These are phyloP conservation scores for Lophotis ruficrista DNA, from an alignment of 2,113 vertebrate species.

Conservation along the genomic window DNA sequence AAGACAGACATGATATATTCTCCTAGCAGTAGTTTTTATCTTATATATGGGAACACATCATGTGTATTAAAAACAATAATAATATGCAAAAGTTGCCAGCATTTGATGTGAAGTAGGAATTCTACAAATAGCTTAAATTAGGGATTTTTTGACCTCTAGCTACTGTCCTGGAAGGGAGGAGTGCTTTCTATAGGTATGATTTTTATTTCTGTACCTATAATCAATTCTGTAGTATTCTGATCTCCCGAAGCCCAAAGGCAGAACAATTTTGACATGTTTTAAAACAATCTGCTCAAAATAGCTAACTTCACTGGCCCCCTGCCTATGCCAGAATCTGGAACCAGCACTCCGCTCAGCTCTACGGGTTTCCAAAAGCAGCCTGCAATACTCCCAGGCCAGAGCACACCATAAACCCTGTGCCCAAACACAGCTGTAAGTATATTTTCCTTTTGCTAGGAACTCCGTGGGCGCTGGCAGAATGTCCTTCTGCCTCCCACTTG, in stretches of 20 bases:
- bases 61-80: constrained; percentile 29
- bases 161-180: not conserved
- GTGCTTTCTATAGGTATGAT: not conserved
- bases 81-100: constrained; percentile 7
- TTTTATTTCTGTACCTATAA: not conserved
- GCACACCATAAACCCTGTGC: constrained; percentile 3
- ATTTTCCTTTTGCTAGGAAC: constrained; percentile 3
- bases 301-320: constrained; percentile 51
- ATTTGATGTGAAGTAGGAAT: not conserved
- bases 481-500: constrained; percentile 23
- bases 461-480: not conserved
- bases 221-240: not conserved
- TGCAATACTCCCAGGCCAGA: not conserved
- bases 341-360: constrained; percentile 7
- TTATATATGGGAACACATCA: not conserved
- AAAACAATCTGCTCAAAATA: constrained; percentile 55
- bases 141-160: not conserved
- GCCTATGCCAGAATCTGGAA: constrained; percentile 47
- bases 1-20: constrained; percentile 45
- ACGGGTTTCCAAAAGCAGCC: constrained; percentile 45
- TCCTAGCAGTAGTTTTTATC: constrained; percentile 42
- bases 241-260: not conserved
- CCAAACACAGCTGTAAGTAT: not conserved
- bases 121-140: not conserved
- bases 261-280: constrained; percentile 39